A percentile compares a stretch with the other conserved stretches of the same genome.
Evolutionary conservation across 2,888 invertebrate species (phyloP).

Genomic region (Noctua comes): DNA sequence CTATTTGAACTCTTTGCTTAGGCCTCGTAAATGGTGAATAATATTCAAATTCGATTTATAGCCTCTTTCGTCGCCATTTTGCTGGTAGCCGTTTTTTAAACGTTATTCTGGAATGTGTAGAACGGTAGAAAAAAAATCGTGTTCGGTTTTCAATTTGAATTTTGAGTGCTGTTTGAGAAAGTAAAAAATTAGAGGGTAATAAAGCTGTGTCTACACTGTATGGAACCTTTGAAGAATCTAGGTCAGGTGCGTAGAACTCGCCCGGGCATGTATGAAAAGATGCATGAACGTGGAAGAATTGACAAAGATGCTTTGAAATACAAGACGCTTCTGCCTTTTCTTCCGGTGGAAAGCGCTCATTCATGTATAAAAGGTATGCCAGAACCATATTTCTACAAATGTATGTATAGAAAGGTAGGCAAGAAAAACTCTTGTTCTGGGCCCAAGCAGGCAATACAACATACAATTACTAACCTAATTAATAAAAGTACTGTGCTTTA

Average conservation of each 20-base stretch:
- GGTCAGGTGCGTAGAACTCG: constrained; percentile 40
- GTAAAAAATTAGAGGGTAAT: not conserved
- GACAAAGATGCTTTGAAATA: constrained; percentile 34
- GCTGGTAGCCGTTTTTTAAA: not conserved
- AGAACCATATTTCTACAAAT: not conserved
- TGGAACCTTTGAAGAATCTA: constrained; percentile 18
- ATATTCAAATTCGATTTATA: constrained; percentile 59
- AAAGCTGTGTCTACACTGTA: not conserved
- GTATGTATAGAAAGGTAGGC: not conserved
- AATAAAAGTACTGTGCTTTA: not conserved
- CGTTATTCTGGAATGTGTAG: constrained; percentile 17
- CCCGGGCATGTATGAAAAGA: constrained; percentile 33
- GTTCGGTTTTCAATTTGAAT: constrained; percentile 33
- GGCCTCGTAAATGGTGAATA: constrained; percentile 6
- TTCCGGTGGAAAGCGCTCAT: constrained; percentile 23
- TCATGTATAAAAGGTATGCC: constrained; percentile 11
- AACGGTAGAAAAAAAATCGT: not conserved
- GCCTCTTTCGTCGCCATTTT: constrained; percentile 24
- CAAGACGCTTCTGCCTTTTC: constrained; percentile 36
- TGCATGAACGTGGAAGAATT: constrained; percentile 46
- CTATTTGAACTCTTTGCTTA: constrained; percentile 17
- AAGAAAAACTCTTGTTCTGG: not conserved
- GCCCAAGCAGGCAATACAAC: not conserved
- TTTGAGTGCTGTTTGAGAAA: constrained; percentile 3
- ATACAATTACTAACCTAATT: not conserved